A percentile compares a stretch with the other conserved stretches of the same genome.
Evolutionary conservation across 1,140 invertebrate genomes (phyloP).

Genomic region (Pomacea maculata): DNA sequence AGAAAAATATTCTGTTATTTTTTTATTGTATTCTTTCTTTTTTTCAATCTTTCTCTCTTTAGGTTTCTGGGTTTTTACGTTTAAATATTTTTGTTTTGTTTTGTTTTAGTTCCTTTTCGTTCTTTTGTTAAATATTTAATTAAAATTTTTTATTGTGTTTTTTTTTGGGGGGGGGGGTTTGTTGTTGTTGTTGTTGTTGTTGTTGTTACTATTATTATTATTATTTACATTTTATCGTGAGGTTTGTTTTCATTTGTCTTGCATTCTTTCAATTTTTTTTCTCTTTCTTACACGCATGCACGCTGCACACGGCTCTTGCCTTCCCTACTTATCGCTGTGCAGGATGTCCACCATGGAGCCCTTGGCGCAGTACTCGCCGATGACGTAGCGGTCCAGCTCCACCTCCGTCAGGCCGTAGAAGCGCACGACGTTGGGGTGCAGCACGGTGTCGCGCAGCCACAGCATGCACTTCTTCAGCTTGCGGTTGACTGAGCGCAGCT

Average conservation of each 20-base stretch:
- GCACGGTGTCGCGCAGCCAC: constrained; percentile 45
- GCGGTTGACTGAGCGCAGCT: constrained; percentile 7
- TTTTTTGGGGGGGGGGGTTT: too few relatives aligned
- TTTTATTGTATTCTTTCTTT: too few relatives aligned
- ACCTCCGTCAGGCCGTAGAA: constrained; percentile 51
- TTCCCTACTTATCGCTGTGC: constrained; percentile 29
- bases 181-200: too few relatives aligned
- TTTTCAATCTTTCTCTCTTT: too few relatives aligned
- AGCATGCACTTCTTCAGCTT: constrained; percentile 41
- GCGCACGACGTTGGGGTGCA: constrained; percentile 44
- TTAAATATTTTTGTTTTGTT: too few relatives aligned
- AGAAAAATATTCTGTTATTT: not conserved
- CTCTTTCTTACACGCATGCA: not conserved
- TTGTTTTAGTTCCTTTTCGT: too few relatives aligned
- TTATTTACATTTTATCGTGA: too few relatives aligned
- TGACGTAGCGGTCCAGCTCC: constrained; percentile 30
- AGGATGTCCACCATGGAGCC: constrained; percentile 48
- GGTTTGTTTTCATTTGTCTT: not conserved
- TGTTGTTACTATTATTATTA: too few relatives aligned
- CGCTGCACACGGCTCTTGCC: too few relatives aligned
- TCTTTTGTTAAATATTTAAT: too few relatives aligned
- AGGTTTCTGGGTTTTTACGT: too few relatives aligned
- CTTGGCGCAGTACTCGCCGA: constrained; percentile 42
- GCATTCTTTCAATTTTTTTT: not conserved
- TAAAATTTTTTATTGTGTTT: too few relatives aligned